A percentile compares a stretch with the other conserved stretches of the same genome.
phyloP scores from a whole-genome alignment of 2,888 invertebrate species.

The Ichneumoninae sp. region DNA sequence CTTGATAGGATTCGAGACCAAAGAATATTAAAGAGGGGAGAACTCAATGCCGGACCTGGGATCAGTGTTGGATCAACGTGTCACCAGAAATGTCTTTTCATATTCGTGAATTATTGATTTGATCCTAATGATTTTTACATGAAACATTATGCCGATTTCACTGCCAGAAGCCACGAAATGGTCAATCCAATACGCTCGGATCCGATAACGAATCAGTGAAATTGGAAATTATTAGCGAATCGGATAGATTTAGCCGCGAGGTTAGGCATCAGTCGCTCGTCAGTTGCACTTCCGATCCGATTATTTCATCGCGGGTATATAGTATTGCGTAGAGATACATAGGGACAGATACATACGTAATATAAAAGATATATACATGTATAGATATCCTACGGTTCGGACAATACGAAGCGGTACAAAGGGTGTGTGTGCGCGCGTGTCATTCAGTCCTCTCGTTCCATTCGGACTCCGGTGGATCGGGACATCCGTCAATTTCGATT shows the following conservation, averaged over 20 bases:
- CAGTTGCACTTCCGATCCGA: constrained; percentile 13
- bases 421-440: not conserved
- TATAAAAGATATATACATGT: not conserved
- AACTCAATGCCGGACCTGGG: not conserved
- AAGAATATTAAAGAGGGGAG: not conserved
- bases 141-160: not conserved
- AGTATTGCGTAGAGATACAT: not conserved
- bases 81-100: not conserved
- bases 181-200: not conserved
- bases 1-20: not conserved
- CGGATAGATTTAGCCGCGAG: constrained; percentile 24
- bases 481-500: constrained; percentile 55
- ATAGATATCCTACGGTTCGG: not conserved
- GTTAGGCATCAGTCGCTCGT: constrained; percentile 22
- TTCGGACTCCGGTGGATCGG: constrained; percentile 40
- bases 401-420: constrained; percentile 20
- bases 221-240: constrained; percentile 24
- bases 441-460: constrained; percentile 18
- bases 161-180: not conserved
- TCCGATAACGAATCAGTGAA: constrained; percentile 36
- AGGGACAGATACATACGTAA: constrained; percentile 17
- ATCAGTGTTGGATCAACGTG: not conserved
- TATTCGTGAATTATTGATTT: not conserved
- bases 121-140: not conserved
- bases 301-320: constrained; percentile 42